phyloP scores from a whole-genome alignment of 2,797 vertebrate species.

The Centroberyx gerrardi region DNA sequence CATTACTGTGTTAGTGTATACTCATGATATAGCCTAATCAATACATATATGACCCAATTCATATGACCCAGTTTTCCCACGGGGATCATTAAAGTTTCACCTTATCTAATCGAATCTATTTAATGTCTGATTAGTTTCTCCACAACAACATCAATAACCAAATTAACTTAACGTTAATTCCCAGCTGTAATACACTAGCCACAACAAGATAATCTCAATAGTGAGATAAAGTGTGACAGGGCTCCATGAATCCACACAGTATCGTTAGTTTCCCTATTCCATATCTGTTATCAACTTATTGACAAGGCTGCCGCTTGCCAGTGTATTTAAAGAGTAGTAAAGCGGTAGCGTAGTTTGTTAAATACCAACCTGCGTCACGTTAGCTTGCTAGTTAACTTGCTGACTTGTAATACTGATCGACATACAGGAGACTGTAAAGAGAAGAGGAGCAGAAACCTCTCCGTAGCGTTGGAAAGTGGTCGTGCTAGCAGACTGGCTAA shows the following conservation, averaged over 20 bases:
- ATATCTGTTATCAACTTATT: slow-evolving; percentile 13
- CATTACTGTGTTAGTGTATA: neutral
- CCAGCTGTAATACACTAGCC: neutral
- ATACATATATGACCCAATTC: neutral
- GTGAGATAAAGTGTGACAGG: neutral
- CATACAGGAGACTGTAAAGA: slow-evolving; percentile 2
- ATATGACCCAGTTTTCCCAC: neutral
- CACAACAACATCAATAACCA: neutral
- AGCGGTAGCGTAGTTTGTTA: neutral
- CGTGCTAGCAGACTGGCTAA: slow-evolving; percentile 75
- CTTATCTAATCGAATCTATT: neutral
- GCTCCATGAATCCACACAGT: slow-evolving; percentile 6
- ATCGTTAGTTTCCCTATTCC: neutral
- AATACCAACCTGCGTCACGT: accelerated
- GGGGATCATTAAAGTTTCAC: slow-evolving; percentile 23
- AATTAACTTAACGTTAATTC: slow-evolving; percentile 6
- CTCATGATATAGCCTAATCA: neutral
- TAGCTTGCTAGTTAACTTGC: slow-evolving; percentile 18
- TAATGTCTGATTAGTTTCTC: neutral
- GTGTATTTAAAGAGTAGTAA: neutral
- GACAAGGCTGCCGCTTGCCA: neutral
- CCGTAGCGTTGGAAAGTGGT: slow-evolving; percentile 40
- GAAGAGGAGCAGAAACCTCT: slow-evolving; percentile 30
- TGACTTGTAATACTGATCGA: slow-evolving; percentile 42
- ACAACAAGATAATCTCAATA: slow-evolving; percentile 1